phyloP scores from a whole-genome alignment of 1,140 invertebrate genomes.

The Bursaphelenchus mucronatus region DNA sequence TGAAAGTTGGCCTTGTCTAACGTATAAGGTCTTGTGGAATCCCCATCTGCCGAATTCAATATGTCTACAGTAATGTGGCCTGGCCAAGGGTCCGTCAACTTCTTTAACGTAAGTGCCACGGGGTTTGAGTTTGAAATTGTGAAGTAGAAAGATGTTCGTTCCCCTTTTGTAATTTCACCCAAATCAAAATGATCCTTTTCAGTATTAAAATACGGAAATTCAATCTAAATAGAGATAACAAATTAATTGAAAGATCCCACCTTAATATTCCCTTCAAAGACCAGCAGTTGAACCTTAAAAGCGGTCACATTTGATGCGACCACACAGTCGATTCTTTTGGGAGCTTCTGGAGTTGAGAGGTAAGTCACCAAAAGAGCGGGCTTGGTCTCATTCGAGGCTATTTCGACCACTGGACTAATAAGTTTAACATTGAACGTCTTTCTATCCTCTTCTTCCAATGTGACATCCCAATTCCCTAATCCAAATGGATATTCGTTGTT shows the following conservation, averaged over 20 bases:
- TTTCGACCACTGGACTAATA: constrained; percentile 28
- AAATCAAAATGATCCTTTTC: constrained; percentile 62
- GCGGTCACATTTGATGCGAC: constrained; percentile 73
- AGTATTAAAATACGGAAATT: constrained; percentile 17
- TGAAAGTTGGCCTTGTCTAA: too few relatives aligned
- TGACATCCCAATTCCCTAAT: constrained; percentile 39
- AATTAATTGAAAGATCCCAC: constrained; percentile 35
- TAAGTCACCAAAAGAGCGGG: constrained; percentile 67
- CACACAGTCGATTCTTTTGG: constrained; percentile 68
- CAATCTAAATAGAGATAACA: constrained; percentile 7
- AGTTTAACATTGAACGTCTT: constrained; percentile 34
- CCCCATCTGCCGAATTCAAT: too few relatives aligned
- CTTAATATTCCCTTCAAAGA: constrained; percentile 72
- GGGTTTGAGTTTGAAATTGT: constrained; percentile 33
- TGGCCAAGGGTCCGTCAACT: constrained; percentile 1
- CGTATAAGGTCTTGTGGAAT: too few relatives aligned
- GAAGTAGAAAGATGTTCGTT: constrained; percentile 65
- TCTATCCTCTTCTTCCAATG: constrained; percentile 26
- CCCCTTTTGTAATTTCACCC: constrained; percentile 62
- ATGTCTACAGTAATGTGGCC: background rate
- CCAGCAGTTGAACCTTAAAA: constrained; percentile 70
- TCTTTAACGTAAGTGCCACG: constrained; percentile 17
- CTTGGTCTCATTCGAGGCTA: constrained; percentile 68
- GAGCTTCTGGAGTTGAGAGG: constrained; percentile 65
- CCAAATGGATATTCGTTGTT: constrained; percentile 43